Evolutionary conservation across 2,888 invertebrate species (phyloP).

Genomic region (Cyclophora albipunctata): DNA sequence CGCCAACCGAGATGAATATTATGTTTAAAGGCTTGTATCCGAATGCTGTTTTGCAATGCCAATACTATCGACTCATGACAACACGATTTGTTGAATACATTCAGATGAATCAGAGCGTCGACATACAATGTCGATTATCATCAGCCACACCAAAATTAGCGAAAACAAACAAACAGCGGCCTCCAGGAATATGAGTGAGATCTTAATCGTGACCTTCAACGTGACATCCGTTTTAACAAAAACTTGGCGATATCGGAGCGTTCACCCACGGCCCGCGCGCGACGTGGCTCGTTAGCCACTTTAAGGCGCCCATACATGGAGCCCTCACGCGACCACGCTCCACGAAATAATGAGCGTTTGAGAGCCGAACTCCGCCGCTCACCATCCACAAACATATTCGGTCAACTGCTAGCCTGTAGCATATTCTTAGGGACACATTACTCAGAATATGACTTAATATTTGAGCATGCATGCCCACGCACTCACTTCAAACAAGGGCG

Average conservation of each 20-base stretch:
- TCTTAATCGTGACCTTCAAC: constrained; percentile 46
- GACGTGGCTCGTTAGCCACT: constrained; percentile 51
- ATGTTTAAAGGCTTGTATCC: constrained; percentile 28
- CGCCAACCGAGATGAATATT: constrained; percentile 43
- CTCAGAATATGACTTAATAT: constrained; percentile 15
- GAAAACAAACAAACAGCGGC: constrained; percentile 29
- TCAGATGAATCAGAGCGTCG: constrained; percentile 9
- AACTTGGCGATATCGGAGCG: constrained; percentile 40
- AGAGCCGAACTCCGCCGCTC: constrained; percentile 29
- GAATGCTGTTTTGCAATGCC: constrained; percentile 19
- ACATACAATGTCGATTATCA: constrained; percentile 4
- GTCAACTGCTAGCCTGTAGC: constrained; percentile 5
- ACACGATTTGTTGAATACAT: neutral
- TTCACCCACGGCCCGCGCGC: constrained; percentile 47
- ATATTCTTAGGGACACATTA: too few relatives aligned
- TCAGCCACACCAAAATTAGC: constrained; percentile 20
- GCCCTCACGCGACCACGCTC: constrained; percentile 13
- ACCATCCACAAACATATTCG: constrained; percentile 30
- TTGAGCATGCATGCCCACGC: constrained; percentile 15
- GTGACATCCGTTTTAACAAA: constrained; percentile 48
- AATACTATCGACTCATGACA: constrained; percentile 8
- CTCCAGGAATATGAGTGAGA: constrained; percentile 35
- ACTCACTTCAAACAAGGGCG: constrained; percentile 3
- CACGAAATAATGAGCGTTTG: constrained; percentile 38
- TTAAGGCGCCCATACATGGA: constrained; percentile 54